Percentiles rank a stretch among this genome's conserved stretches.
These are phyloP conservation scores for Pelecanus crispus DNA, from an alignment of 2,113 vertebrate genomes.

Conservation along the genomic window DNA sequence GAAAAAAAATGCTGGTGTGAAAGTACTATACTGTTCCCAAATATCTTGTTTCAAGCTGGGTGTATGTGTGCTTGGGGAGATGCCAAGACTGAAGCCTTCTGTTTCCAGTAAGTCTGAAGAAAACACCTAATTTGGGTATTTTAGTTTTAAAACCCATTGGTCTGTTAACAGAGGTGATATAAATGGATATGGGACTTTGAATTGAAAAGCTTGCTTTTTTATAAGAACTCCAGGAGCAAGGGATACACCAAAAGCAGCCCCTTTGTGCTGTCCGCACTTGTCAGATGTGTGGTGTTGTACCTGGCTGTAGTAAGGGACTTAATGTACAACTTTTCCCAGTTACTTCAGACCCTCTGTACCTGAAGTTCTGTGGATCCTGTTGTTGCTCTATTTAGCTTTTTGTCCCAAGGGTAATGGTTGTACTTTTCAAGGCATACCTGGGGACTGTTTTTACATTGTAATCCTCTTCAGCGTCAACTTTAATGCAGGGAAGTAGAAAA, in stretches of 20 bases:
- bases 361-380: background rate
- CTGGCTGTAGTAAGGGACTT: background rate
- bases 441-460: background rate
- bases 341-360: background rate
- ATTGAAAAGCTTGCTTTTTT: background rate
- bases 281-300: background rate
- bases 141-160: background rate
- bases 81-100: background rate
- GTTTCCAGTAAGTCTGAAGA: background rate
- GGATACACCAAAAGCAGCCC: background rate
- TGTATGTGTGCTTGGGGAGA: background rate
- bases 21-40: background rate
- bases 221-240: background rate
- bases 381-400: background rate
- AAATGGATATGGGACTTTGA: background rate
- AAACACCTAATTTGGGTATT: background rate
- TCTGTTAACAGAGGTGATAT: background rate
- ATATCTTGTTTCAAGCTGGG: background rate
- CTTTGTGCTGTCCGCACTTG: fast-evolving
- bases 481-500: background rate
- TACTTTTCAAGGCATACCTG: background rate
- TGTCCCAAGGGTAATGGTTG: background rate
- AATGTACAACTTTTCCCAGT: fast-evolving
- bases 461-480: background rate
- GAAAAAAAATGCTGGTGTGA: background rate